Percentiles rank a stretch among this genome's conserved stretches.
Conservation (phyloP, 1,140 invertebrate species). For the Drosophila truncata region DNA sequence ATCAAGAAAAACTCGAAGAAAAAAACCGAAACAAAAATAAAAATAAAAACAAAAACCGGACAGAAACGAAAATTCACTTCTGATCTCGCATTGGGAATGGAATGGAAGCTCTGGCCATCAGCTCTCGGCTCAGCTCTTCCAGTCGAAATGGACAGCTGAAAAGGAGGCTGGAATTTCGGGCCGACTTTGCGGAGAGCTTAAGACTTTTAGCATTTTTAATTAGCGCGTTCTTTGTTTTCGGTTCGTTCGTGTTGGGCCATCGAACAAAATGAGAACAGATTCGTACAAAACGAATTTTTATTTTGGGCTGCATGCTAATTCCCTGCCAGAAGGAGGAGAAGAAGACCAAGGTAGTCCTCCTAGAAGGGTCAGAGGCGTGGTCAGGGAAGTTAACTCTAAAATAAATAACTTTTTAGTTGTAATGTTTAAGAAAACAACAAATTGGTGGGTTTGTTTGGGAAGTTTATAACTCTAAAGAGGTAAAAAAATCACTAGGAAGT, state of each 20-base stretch:
- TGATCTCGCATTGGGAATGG: conserved; percentile 75
- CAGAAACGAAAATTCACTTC: conserved; percentile 47
- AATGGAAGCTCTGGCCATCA: conserved; percentile 55
- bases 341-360: background rate
- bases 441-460: background rate
- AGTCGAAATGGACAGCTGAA: conserved; percentile 77
- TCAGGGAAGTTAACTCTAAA: conserved; percentile 1
- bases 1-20: conserved; percentile 14
- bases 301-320: conserved; percentile 49
- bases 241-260: conserved; percentile 63
- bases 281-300: conserved; percentile 51
- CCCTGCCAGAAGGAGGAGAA: conserved; percentile 12
- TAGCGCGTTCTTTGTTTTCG: conserved; percentile 83
- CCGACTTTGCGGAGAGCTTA: conserved; percentile 63
- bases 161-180: conserved; percentile 78
- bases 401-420: background rate
- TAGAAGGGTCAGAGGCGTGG: conserved; percentile 30
- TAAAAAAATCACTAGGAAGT: background rate
- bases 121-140: conserved; percentile 21
- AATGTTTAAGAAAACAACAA: background rate
- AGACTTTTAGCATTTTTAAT: conserved; percentile 84
- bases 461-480: background rate
- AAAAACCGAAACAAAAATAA: conserved; percentile 35
- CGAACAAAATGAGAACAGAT: conserved; percentile 52
- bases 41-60: conserved; percentile 29